A percentile compares a stretch with the other conserved stretches of the same genome.
Conservation (phyloP, 1,140 invertebrate species). For the Doryteuthis pealeii region DNA sequence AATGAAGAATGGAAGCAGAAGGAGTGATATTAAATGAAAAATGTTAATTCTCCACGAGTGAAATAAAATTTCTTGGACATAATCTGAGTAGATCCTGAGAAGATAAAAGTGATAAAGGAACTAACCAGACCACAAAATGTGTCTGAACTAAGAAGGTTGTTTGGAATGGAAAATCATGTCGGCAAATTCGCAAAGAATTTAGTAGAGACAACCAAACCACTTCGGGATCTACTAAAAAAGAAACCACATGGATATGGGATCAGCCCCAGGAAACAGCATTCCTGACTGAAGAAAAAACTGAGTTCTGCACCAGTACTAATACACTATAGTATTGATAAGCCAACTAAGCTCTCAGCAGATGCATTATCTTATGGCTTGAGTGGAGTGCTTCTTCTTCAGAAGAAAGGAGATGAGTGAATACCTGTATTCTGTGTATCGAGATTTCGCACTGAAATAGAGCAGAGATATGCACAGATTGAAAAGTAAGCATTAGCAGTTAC, state of each 20-base stretch:
- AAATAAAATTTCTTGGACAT: background rate
- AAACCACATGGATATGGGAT: no score
- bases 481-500: slow-evolving; percentile 4
- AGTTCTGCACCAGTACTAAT: background rate
- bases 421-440: slow-evolving; percentile 16
- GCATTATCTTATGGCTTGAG: background rate
- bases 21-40: no score
- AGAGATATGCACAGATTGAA: background rate
- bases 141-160: slow-evolving; percentile 11
- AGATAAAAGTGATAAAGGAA: no score
- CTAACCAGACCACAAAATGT: no score
- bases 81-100: slow-evolving; percentile 10
- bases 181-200: slow-evolving; percentile 7
- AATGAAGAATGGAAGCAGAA: no score
- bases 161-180: no score
- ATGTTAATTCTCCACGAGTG: no score
- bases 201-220: slow-evolving; percentile 14
- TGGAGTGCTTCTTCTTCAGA: background rate
- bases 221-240: slow-evolving; percentile 11
- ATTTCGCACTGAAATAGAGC: background rate
- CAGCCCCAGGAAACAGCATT: slow-evolving; percentile 3
- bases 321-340: background rate
- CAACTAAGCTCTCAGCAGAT: slow-evolving; percentile 7
- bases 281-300: background rate
- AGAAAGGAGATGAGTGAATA: background rate